These are phyloP conservation scores for Donacobius atricapilla DNA, from an alignment of 2,113 vertebrate genomes.

Conservation along the genomic window DNA sequence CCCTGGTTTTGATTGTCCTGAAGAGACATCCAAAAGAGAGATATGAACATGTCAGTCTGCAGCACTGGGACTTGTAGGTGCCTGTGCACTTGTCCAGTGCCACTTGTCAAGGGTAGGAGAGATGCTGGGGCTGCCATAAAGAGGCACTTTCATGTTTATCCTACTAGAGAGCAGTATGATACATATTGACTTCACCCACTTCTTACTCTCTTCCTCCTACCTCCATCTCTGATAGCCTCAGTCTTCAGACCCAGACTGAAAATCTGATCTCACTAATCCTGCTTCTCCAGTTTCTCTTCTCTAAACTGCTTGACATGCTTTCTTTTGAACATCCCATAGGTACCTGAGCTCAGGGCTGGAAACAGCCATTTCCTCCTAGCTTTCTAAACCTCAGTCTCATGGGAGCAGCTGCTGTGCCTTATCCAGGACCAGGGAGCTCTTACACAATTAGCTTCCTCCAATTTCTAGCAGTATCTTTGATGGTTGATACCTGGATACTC, in stretches of 20 bases:
- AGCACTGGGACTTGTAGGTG: too few relatives aligned
- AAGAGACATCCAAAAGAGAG: neutral
- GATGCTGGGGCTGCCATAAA: neutral
- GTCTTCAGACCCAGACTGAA: neutral
- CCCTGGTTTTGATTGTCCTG: neutral
- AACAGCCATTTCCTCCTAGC: neutral
- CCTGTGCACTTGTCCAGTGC: neutral
- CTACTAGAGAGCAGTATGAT: neutral
- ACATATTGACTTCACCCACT: neutral
- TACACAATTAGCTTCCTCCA: neutral
- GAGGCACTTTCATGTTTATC: neutral
- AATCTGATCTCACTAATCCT: neutral
- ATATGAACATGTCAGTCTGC: neutral
- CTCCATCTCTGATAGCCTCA: neutral
- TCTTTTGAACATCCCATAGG: neutral
- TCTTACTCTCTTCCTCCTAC: neutral
- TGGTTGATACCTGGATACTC: neutral
- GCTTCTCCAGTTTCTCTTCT: neutral
- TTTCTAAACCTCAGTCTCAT: neutral
- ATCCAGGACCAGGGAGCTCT: neutral
- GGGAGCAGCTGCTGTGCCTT: neutral
- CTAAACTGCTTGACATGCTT: rapidly evolving
- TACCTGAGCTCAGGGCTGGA: neutral
- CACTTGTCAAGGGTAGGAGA: neutral
- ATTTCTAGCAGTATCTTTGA: neutral